Base-by-base conservation (phyloP, 1,140 invertebrate species). In the Formica selysi region DNA sequence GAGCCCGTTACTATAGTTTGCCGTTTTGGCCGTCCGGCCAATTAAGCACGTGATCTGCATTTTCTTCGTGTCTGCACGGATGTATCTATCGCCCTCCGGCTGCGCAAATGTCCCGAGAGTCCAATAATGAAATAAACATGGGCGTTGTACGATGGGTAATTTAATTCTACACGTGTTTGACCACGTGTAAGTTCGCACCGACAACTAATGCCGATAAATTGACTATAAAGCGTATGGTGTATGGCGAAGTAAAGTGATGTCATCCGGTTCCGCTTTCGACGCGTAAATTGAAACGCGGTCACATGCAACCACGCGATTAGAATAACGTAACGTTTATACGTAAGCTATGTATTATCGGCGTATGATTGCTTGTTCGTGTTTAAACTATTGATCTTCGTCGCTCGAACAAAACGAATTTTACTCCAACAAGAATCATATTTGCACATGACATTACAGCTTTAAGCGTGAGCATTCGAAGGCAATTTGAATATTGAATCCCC, bases 41-140 rank as follows among this genome's bases (percentile, higher is more conserved):
- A 93, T 93, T 91, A 87, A 76, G 79, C 87, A 92, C 79, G 88
- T 88, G 90, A 92, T 92, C 86, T 88, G 90, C 87, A 89, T 92
- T 88, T 86, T 85, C 85, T 70, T 78, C 78, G 57, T 32, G 32
- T 38, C 67, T 62, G 48, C 13, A 67, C 26, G 62, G 29, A 86
- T 67, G 38, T 10, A 51, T 16, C 22, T 64, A 44, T 19, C 29
- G 32, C 85, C 16, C 48, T 51, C 16, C 38, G 79, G 32, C 65
- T n/a, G 71, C 76, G 41, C 51, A 10, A 65, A 73, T 36, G 70
- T 88, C 91, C 90, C 92, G 51, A 59, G 91, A 85, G 92, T 68
- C 79, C 85, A 92, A 92, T 94, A 94, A 93, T 91, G 91, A 93
- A 92, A 89, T 89, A 89, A 85, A 76, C 88, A 87, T 62, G 71